Conservation (phyloP, 2,797 vertebrate species). For the Ptychadena robeensis region DNA sequence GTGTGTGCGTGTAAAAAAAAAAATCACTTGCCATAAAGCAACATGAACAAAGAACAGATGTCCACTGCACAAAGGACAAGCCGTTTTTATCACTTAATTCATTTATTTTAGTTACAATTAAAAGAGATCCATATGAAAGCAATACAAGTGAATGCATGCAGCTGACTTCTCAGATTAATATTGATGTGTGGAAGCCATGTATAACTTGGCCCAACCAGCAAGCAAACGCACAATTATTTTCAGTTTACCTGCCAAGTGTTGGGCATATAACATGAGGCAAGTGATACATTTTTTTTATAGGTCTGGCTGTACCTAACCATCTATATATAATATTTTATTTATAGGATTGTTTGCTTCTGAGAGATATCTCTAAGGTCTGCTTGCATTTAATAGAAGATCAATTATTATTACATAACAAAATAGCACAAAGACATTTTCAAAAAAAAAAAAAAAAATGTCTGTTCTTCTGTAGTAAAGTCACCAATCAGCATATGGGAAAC, state of each 20-base stretch:
- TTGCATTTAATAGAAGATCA: conserved; percentile 36
- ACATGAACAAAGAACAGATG: conserved; percentile 62
- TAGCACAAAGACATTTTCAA: conserved; percentile 3
- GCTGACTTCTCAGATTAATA: conserved; percentile 56
- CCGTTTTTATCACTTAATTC: conserved; percentile 55
- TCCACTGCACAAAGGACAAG: conserved; percentile 54
- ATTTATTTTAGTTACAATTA: conserved; percentile 48
- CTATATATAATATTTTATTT: conserved; percentile 60
- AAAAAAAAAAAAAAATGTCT: not conserved
- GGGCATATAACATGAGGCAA: conserved; percentile 64
- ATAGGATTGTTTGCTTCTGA: not conserved
- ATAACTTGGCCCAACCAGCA: conserved; percentile 58
- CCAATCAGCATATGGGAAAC: not conserved
- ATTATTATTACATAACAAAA: conserved; percentile 21
- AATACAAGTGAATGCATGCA: conserved; percentile 41
- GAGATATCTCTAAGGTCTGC: conserved; percentile 14
- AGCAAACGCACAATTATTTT: conserved; percentile 67
- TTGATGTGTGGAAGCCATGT: conserved; percentile 55
- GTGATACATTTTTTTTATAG: conserved; percentile 68
- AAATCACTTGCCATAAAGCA: conserved; percentile 55
- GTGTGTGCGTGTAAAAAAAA: conserved; percentile 60
- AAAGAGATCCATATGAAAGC: conserved; percentile 53
- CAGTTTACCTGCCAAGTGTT: conserved; percentile 61
- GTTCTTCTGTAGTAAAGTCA: not conserved
- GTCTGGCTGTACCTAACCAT: conserved; percentile 62